Conservation (phyloP, 2,113 vertebrate species). For the Menura novaehollandiae region DNA sequence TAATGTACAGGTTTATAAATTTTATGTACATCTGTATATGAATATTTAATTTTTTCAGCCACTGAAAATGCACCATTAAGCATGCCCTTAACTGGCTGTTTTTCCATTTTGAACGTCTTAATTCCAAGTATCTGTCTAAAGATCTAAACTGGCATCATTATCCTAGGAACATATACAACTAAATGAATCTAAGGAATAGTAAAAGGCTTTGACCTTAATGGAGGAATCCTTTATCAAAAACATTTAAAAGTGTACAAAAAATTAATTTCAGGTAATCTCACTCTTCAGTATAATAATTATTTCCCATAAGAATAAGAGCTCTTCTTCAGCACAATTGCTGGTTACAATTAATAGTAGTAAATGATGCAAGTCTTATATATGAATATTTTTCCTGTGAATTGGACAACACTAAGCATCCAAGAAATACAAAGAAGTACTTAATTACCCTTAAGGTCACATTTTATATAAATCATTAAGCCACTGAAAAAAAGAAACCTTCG, state of each 20-base stretch:
- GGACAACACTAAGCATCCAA: not conserved
- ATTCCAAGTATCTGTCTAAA: not conserved
- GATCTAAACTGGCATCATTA: not conserved
- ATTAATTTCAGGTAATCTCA: not conserved
- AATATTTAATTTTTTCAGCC: not conserved
- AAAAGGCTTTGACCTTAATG: not conserved
- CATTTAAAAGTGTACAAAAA: not conserved
- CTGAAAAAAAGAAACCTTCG: not conserved
- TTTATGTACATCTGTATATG: not conserved
- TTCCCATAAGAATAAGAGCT: not conserved
- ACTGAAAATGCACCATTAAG: not conserved
- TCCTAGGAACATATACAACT: not conserved
- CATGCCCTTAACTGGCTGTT: not conserved
- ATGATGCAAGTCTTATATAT: not conserved
- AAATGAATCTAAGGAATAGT: not conserved
- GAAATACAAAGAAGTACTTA: not conserved
- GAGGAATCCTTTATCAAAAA: not conserved
- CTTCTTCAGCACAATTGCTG: not conserved
- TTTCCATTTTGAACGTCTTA: not conserved
- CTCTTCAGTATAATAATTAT: not conserved
- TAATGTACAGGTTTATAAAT: not conserved
- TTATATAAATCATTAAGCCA: not conserved
- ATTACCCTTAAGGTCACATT: not conserved
- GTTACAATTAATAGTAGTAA: not conserved
- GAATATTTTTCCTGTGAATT: not conserved